Base-by-base conservation (phyloP, 2,113 vertebrate genomes). In the Chloropsis hardwickii region DNA sequence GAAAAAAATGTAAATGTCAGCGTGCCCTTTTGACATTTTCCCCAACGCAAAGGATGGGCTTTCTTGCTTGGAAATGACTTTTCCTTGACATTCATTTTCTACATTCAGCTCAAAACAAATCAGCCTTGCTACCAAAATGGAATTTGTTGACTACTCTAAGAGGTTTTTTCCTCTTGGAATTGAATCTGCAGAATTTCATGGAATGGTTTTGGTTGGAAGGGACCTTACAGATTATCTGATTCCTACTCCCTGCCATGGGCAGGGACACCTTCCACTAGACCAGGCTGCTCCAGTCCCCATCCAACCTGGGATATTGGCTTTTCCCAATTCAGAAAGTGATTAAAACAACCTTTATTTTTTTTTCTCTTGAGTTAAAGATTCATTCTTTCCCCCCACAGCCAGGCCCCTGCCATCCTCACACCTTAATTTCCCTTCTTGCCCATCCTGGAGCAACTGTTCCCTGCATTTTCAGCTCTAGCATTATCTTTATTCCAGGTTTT, bases 1-100 rank as follows among this genome's bases (percentile, higher is more conserved):
- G 62, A 88, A 87, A 94, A 94, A 89, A 92, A 48, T 6, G 47
- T 94, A 96, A 96, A 97, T 97, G 96, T 96, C 95, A 97, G 91
- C 0, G n/a, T 96, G 95, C 76, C 96, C 95, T 97, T 92, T 92
- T 94, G 95, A 94, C 95, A 97, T 97, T 97, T 97, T 84, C 95
- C 74, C 76, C 92, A 29, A 81, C 11, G 69, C 91, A 72, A 82
- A 88, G 90, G 92, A 95, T 88, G 92, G 91, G 62, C 92, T 95
- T 86, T 64, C 86, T 88, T 94, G 77, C 86, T 96, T 94, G 2
- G 64, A 92, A 95, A 51, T 74, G 86, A 44, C 95, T 97, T 97
- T 94, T 88, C 90, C 82, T 95, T 97, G 96, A 97, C 96, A 96
- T 97, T 97, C 95, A 54, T 97, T 93, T 90, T 93, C 92, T 97